A percentile compares a stretch with the other conserved stretches of the same genome.
phyloP scores from a whole-genome alignment of 2,113 vertebrate species.

The Lamprotornis superbus region DNA sequence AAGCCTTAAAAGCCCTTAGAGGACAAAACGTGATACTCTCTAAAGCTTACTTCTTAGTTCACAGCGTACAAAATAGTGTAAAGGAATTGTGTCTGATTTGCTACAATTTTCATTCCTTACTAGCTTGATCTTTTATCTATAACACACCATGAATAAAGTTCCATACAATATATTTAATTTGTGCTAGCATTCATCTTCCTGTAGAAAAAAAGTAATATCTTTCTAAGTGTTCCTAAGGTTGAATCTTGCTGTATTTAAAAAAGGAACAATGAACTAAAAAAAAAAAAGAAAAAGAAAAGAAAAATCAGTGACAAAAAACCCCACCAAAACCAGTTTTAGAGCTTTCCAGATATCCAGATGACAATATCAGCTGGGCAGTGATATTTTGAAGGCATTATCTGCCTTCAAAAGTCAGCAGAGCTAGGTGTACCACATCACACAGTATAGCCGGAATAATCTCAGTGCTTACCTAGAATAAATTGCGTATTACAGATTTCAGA shows the following conservation, averaged over 20 bases:
- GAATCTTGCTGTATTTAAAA: not conserved
- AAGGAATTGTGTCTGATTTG: not conserved
- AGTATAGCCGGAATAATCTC: not conserved
- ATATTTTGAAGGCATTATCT: not conserved
- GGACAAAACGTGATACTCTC: not conserved
- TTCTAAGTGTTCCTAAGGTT: not conserved
- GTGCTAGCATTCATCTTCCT: not conserved
- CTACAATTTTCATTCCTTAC: not conserved
- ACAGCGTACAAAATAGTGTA: not conserved
- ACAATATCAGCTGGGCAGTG: not conserved
- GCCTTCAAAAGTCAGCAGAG: not conserved
- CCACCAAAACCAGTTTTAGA: not conserved
- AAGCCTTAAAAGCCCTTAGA: not conserved
- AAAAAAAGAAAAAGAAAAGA: too few relatives aligned
- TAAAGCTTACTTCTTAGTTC: not conserved
- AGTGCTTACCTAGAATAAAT: not conserved
- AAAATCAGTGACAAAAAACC: accelerated
- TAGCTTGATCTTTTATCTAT: not conserved
- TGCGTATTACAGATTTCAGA: not conserved
- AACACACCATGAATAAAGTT: not conserved
- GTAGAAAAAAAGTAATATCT: not conserved
- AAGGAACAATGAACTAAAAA: not conserved
- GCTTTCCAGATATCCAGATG: not conserved
- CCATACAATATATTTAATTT: not conserved
- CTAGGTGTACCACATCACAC: not conserved